Evolutionary conservation across 2,888 invertebrate species (phyloP).

Genomic region (Agrochola litura): DNA sequence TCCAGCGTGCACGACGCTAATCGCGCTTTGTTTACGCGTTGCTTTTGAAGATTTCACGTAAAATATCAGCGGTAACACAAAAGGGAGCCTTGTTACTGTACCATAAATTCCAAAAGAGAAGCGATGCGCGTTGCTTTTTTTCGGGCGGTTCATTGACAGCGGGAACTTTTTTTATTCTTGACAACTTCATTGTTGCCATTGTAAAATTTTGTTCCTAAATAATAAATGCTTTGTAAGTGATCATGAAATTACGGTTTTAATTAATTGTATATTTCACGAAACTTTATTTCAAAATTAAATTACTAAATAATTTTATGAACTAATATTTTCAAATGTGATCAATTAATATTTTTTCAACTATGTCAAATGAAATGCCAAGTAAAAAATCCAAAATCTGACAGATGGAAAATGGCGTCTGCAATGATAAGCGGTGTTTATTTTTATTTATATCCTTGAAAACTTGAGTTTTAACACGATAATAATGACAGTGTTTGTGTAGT

Average conservation of each 20-base stretch:
- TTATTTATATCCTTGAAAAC: constrained; percentile 63
- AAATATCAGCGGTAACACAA: constrained; percentile 84
- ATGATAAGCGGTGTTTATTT: constrained; percentile 66
- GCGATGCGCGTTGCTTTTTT: constrained; percentile 89
- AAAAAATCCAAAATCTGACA: constrained; percentile 56
- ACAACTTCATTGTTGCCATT: constrained; percentile 78
- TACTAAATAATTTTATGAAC: background rate
- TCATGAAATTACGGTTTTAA: background rate
- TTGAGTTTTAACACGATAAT: constrained; percentile 49
- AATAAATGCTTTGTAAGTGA: background rate
- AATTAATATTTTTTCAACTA: background rate
- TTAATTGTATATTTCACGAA: background rate
- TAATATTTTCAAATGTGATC: background rate
- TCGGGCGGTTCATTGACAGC: constrained; percentile 87
- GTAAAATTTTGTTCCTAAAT: constrained; percentile 42
- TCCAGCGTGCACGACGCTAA: constrained; percentile 74
- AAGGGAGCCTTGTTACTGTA: constrained; percentile 90
- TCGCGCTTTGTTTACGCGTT: constrained; percentile 86
- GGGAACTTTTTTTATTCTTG: constrained; percentile 81
- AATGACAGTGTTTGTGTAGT: constrained; percentile 53
- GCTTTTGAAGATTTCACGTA: constrained; percentile 82
- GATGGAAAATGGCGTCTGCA: constrained; percentile 67
- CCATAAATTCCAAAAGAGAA: constrained; percentile 91
- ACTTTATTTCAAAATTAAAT: background rate
- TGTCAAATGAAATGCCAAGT: background rate